These are phyloP conservation scores for Taphrorychus bicolor DNA, from an alignment of 2,888 invertebrate species.

Conservation along the genomic window DNA sequence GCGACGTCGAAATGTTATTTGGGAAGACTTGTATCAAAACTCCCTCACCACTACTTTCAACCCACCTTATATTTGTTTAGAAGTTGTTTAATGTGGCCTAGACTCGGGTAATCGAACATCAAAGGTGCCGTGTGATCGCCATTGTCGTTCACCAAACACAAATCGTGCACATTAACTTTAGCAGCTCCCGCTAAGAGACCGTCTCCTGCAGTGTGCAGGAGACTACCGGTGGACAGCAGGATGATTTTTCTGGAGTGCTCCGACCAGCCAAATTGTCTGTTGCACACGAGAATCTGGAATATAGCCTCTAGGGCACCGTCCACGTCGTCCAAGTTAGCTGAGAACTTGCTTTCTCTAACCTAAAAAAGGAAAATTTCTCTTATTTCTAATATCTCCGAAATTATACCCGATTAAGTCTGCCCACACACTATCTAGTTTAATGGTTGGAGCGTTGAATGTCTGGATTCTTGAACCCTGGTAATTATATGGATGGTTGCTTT, in stretches of 20 bases:
- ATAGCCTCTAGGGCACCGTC: conserved; percentile 87
- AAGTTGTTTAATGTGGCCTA: conserved; percentile 43
- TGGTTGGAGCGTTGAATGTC: too few relatives aligned
- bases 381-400: too few relatives aligned
- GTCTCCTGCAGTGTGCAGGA: conserved; percentile 73
- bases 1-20: too few relatives aligned
- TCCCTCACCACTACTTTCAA: too few relatives aligned
- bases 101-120: conserved; percentile 78
- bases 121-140: conserved; percentile 63
- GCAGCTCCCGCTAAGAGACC: conserved; percentile 69
- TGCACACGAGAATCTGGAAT: conserved; percentile 77
- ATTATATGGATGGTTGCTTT: too few relatives aligned
- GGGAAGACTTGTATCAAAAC: too few relatives aligned
- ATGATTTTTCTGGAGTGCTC: conserved; percentile 65
- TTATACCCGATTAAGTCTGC: not conserved
- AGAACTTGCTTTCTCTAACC: conserved; percentile 44
- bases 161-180: conserved; percentile 32
- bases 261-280: conserved; percentile 75
- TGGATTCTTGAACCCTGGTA: too few relatives aligned
- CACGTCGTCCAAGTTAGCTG: conserved; percentile 48
- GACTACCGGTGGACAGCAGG: conserved; percentile 49
- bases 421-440: not conserved
- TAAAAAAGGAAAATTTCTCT: too few relatives aligned
- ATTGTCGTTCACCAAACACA: conserved; percentile 44
- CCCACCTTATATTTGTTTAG: conserved; percentile 50